Evolutionary conservation across 2,888 invertebrate species (phyloP).

Genomic region (Euspilapteryx auroguttella): DNA sequence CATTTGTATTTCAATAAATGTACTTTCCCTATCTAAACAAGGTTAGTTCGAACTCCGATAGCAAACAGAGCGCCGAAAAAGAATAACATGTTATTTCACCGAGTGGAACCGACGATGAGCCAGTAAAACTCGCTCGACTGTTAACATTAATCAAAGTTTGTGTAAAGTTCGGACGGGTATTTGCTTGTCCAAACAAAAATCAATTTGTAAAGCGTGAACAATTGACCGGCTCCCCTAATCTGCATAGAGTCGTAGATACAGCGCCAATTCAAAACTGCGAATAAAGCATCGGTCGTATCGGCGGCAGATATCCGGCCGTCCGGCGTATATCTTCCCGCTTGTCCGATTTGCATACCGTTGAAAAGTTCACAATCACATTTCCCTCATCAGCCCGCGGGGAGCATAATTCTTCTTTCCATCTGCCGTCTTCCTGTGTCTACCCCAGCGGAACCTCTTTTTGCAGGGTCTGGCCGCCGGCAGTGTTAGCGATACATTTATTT

Average conservation of each 20-base stretch:
- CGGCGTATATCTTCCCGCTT: constrained; percentile 30
- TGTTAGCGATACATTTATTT: constrained; percentile 59
- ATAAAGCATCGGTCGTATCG: constrained; percentile 27
- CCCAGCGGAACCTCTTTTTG: constrained; percentile 48
- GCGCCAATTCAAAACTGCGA: constrained; percentile 26
- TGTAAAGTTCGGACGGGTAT: constrained; percentile 24
- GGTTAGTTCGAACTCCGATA: constrained; percentile 26
- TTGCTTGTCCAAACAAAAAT: constrained; percentile 25
- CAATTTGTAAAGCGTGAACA: constrained; percentile 19
- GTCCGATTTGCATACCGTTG: constrained; percentile 54
- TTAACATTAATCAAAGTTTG: constrained; percentile 29
- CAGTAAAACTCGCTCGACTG: too few relatives aligned
- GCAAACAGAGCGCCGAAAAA: constrained; percentile 14
- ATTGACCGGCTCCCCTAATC: constrained; percentile 10
- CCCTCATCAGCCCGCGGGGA: constrained; percentile 57
- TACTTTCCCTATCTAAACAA: constrained; percentile 54
- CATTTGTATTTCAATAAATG: constrained; percentile 59
- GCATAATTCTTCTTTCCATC: constrained; percentile 56
- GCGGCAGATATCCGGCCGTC: constrained; percentile 22
- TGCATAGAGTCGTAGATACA: constrained; percentile 1
- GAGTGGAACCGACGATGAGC: too few relatives aligned
- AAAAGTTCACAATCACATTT: constrained; percentile 59
- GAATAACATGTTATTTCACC: constrained; percentile 25
- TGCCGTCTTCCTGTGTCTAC: constrained; percentile 55
- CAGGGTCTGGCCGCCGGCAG: constrained; percentile 44